Evolutionary conservation across 2,888 invertebrate species (phyloP).

Genomic region (Tetropium fuscum): DNA sequence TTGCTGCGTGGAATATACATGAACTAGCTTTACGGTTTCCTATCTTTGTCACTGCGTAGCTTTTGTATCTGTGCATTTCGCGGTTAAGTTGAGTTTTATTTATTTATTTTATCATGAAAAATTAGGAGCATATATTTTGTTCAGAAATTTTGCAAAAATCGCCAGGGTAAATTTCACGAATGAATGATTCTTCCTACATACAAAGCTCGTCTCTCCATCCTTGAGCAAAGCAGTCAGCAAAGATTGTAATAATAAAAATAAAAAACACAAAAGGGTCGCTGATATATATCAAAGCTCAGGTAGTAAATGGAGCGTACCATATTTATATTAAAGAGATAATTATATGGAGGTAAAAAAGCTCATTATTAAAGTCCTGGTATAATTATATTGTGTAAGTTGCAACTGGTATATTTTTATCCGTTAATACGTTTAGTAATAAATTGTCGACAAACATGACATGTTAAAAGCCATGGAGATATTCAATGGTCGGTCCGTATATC

Average conservation of each 20-base stretch:
- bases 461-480: slow-evolving; percentile 59
- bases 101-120: too few relatives aligned
- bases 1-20: too few relatives aligned
- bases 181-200: too few relatives aligned
- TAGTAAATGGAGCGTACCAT: slow-evolving; percentile 6
- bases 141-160: neutral
- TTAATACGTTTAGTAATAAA: slow-evolving; percentile 57
- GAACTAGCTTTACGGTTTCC: too few relatives aligned
- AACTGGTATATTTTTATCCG: slow-evolving; percentile 28
- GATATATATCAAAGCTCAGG: slow-evolving; percentile 5
- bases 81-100: too few relatives aligned
- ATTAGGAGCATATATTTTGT: neutral
- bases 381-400: slow-evolving; percentile 41
- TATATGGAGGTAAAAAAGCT: slow-evolving; percentile 31
- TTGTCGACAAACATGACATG: slow-evolving; percentile 59
- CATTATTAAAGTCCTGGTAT: slow-evolving; percentile 41
- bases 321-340: slow-evolving; percentile 15
- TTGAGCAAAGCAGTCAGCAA: too few relatives aligned
- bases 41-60: too few relatives aligned
- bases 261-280: slow-evolving; percentile 4
- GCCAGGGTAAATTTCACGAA: too few relatives aligned
- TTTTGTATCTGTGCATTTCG: too few relatives aligned
- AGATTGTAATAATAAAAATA: too few relatives aligned
- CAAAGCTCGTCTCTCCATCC: too few relatives aligned
- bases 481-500: slow-evolving; percentile 51